Evolutionary conservation across 2,797 vertebrate genomes (phyloP).

Genomic region (Coregonus ussuriensis): DNA sequence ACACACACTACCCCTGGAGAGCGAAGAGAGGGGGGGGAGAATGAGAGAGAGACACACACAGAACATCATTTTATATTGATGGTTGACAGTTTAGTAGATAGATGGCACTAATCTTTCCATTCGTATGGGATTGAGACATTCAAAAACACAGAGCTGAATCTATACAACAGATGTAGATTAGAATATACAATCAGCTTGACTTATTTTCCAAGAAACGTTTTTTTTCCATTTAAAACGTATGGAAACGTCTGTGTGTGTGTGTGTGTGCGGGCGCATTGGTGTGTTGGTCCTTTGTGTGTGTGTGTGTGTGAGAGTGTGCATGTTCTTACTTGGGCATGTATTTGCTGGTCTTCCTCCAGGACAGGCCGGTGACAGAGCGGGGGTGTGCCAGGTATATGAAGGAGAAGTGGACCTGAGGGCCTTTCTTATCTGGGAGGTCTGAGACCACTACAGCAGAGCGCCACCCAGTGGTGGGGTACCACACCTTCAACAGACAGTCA

Average conservation of each 20-base stretch:
- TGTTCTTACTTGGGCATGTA: constrained; percentile 89
- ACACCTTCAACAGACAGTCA: constrained; percentile 95
- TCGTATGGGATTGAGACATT: no score
- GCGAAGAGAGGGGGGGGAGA: constrained; percentile 27
- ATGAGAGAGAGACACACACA: no score
- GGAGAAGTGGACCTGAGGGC: constrained; percentile 84
- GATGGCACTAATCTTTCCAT: no score
- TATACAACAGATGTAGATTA: no score
- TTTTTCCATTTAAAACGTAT: no score
- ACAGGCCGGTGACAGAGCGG: constrained; percentile 92
- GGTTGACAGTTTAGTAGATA: no score
- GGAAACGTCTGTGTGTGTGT: background rate
- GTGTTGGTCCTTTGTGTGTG: background rate
- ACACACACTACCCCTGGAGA: constrained; percentile 89
- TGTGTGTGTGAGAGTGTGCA: no score
- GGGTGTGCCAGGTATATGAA: constrained; percentile 98
- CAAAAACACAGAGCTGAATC: no score
- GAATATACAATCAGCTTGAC: no score
- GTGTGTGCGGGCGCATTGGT: background rate
- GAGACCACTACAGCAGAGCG: constrained; percentile 79
- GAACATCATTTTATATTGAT: no score
- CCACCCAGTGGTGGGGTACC: constrained; percentile 94
- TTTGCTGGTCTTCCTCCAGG: constrained; percentile 97
- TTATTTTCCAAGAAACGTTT: no score
- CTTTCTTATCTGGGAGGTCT: constrained; percentile 74